Base-by-base conservation (phyloP, 2,888 invertebrate species). In the Hybos culiciformis region DNA sequence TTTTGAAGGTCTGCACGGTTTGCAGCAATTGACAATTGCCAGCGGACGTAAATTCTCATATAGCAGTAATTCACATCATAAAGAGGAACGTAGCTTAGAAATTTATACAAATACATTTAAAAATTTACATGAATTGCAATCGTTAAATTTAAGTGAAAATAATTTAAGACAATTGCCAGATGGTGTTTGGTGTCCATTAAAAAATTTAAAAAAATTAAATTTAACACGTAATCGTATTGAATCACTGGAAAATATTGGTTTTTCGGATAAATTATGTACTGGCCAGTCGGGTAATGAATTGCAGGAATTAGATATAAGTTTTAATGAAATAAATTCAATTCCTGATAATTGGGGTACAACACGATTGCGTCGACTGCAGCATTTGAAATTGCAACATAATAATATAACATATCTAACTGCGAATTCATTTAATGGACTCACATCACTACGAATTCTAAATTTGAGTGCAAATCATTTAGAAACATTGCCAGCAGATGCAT, bases 381-480 rank as follows among this genome's bases (percentile, higher is more conserved):
- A 82, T 55, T 70, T 94, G 31, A 76, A 80, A 56, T 64, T 93
- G 54, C 82, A 87, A 63, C 77, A 84, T 61, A 93, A 93, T 62
- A 80, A 83, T 59, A 79, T 92, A 50, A 76, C 75, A 43, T 80
- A 83, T 56, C 75, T 91, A 56, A 80, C 81, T 47, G 76, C 79
- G 54, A 82, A 85, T 59, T 79, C 87, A 15, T 74, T 92, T 51
- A 76, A 79, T 47, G 85, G 86, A 34, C 71, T 92, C 40, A 76
- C 78, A 31, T 80, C 82, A 37, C 70, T 93, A 61, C 76, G 84
- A 54, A 77, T 83, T 31, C 67, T 94, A 41, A 90, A 93, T 70
- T 72, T 91, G 58, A 86, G 90, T 53, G 81, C 83, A 62, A 94
- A 94, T 65, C 77, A 77, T 50, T 68, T 94, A 54, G 80, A 80